phyloP scores from a whole-genome alignment of 2,797 vertebrate species.

The Notoglanidium macrostoma region DNA sequence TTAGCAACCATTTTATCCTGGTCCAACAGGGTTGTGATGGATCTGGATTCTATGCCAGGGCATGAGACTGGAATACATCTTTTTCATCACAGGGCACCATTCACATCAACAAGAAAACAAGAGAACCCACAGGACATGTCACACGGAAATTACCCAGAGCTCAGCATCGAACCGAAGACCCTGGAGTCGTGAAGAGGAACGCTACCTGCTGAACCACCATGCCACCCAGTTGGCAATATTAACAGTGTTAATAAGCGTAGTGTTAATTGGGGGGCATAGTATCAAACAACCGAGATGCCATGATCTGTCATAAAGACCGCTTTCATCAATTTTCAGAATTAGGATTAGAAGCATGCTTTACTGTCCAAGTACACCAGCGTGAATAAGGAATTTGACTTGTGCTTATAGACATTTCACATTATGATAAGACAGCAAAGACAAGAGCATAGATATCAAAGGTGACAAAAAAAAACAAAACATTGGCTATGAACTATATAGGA shows the following conservation, averaged over 20 bases:
- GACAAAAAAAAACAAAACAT: not conserved
- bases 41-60: not conserved
- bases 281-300: not conserved
- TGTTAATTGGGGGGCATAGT: not conserved
- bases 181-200: not conserved
- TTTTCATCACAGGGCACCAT: not conserved
- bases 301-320: not conserved
- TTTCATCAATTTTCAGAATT: conserved; percentile 12
- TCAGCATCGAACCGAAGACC: not conserved
- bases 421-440: not conserved
- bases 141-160: not conserved
- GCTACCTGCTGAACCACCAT: not conserved
- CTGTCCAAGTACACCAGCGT: not conserved
- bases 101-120: not conserved
- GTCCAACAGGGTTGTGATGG: not conserved
- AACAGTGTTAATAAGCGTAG: not conserved
- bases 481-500: not conserved
- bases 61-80: not conserved
- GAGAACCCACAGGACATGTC: not conserved
- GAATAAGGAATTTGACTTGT: not conserved
- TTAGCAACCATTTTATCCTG: not conserved
- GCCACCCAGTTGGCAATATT: too few species aligned
- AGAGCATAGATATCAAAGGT: not conserved
- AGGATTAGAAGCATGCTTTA: not conserved
- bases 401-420: not conserved